A percentile compares a stretch with the other conserved stretches of the same genome.
Conservation (phyloP, 1,140 invertebrate genomes). For the Archegozetes longisetosus region DNA sequence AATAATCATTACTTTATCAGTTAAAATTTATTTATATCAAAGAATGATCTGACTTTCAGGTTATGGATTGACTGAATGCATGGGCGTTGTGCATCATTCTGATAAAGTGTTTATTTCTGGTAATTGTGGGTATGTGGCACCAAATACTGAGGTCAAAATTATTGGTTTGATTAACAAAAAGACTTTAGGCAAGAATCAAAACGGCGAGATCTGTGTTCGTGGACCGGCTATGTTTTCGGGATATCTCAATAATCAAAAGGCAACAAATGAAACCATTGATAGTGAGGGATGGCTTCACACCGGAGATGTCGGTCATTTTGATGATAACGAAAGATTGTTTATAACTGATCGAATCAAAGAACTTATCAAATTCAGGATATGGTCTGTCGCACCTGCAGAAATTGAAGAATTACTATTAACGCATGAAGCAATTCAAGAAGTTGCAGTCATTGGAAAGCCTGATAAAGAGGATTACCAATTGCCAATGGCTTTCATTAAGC, state of each 20-base stretch:
- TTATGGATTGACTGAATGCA: background rate
- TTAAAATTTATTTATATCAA: too few relatives aligned
- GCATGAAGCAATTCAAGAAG: constrained; percentile 62
- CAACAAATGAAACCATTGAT: constrained; percentile 48
- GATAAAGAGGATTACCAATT: constrained; percentile 76
- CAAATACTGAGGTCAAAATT: constrained; percentile 23
- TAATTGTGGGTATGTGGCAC: background rate
- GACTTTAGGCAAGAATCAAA: constrained; percentile 19
- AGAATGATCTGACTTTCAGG: too few relatives aligned
- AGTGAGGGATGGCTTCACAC: constrained; percentile 59
- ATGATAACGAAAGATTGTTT: constrained; percentile 23
- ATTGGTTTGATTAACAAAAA: constrained; percentile 25
- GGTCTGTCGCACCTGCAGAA: constrained; percentile 23
- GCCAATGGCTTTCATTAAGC: constrained; percentile 33
- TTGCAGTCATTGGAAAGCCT: constrained; percentile 70
- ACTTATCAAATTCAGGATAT: constrained; percentile 23
- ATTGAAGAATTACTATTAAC: constrained; percentile 40
- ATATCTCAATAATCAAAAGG: constrained; percentile 53
- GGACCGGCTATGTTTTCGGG: constrained; percentile 38
- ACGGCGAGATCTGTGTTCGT: constrained; percentile 28
- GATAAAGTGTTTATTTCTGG: background rate
- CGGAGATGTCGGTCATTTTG: constrained; percentile 25
- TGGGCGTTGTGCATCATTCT: background rate
- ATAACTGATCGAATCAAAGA: constrained; percentile 25
- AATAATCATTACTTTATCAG: too few relatives aligned